These are phyloP conservation scores for Penaeus japonicus DNA, from an alignment of 1,140 invertebrate genomes.

Conservation along the genomic window DNA sequence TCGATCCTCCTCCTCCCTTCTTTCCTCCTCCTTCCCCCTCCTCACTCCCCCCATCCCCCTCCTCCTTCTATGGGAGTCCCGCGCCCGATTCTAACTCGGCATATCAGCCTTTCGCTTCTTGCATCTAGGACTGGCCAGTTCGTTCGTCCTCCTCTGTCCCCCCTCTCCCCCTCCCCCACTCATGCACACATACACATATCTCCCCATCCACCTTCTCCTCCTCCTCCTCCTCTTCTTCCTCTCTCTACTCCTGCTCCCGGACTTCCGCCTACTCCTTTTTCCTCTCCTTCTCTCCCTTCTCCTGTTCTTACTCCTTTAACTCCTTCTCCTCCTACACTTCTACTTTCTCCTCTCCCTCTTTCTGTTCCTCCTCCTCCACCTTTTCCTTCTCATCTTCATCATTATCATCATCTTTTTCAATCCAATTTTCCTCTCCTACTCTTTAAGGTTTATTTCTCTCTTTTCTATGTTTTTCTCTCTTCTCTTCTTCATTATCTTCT, in stretches of 20 bases:
- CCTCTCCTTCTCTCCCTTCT: not conserved
- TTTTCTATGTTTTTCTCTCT: too few relatives aligned
- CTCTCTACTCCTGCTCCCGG: not conserved
- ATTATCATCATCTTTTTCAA: too few relatives aligned
- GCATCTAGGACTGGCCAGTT: slow-evolving; percentile 9
- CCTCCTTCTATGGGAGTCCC: too few relatives aligned
- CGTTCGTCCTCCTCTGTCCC: slow-evolving; percentile 11
- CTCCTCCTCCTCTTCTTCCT: not conserved
- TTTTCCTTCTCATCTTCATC: not conserved
- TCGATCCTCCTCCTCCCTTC: too few relatives aligned
- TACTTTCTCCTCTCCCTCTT: not conserved
- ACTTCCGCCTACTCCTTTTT: not conserved
- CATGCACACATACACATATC: not conserved
- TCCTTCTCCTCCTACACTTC: not conserved
- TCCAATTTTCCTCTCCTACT: too few relatives aligned
- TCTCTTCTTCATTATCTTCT: too few relatives aligned
- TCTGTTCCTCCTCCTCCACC: not conserved
- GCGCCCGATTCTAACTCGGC: too few relatives aligned
- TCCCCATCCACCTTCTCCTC: not conserved
- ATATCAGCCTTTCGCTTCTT: not conserved
- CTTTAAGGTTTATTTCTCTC: too few relatives aligned
- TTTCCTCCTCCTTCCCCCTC: too few relatives aligned
- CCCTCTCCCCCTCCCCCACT: slow-evolving; percentile 16
- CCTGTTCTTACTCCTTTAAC: not conserved
- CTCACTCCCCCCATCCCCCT: too few relatives aligned